Evolutionary conservation across 2,888 invertebrate genomes (phyloP).

Genomic region (Punctoribates punctum): DNA sequence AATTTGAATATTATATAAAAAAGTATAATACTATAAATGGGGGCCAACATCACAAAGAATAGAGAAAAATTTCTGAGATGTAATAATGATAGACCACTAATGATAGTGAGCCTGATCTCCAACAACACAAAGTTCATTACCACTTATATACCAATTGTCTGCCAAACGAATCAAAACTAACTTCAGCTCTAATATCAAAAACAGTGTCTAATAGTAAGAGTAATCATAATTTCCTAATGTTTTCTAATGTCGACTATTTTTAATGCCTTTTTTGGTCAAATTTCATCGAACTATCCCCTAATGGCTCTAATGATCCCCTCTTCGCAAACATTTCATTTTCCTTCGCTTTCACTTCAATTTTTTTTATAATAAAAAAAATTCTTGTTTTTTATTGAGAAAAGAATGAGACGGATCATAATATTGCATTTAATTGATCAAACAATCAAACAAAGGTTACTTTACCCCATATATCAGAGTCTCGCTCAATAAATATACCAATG

Average conservation of each 20-base stretch:
- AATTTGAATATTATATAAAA: conserved; percentile 37
- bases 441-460: conserved; percentile 21
- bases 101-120: not conserved
- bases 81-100: conserved; percentile 29
- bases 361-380: not conserved
- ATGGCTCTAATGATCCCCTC: conserved; percentile 18
- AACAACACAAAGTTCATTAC: conserved; percentile 30
- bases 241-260: not conserved
- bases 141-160: conserved; percentile 13
- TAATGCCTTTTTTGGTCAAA: conserved; percentile 6
- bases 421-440: conserved; percentile 14
- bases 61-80: conserved; percentile 19
- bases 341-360: not conserved
- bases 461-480: not conserved
- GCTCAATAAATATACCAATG: not conserved
- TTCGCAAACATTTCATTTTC: not conserved
- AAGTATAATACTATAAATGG: conserved; percentile 24
- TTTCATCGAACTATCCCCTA: conserved; percentile 24
- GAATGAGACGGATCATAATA: not conserved
- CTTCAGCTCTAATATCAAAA: too few species aligned
- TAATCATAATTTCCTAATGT: not conserved
- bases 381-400: not conserved
- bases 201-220: too few species aligned
- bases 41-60: conserved; percentile 22
- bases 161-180: too few species aligned